Evolutionary conservation across 2,888 invertebrate genomes (phyloP), one percentile per base, ranked within the genome.

Genomic region (Hirtodrosophila cameraria): DNA sequence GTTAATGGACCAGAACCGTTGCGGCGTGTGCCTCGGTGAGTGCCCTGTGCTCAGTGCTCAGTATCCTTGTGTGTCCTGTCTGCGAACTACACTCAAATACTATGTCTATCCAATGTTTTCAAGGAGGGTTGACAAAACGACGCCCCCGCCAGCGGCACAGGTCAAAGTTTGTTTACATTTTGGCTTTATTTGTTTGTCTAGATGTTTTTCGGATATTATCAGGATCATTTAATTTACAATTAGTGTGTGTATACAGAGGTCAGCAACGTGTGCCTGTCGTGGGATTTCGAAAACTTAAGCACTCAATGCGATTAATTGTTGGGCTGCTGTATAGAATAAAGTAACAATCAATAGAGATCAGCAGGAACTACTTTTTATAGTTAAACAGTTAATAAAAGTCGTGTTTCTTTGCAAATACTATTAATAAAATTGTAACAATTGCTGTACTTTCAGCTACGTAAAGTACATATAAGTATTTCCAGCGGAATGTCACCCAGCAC

Each of bases 1-100:
- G 88, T 88, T 88, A 88, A 88, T 88, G 88, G 88, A 88, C 88
- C 88, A 87, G 88, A 88, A 88, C 88, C 75, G 85, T 79, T 76
- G 79, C 79, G 82, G 71, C 79, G 79, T 77, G 69, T 85, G 83
- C 67, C 55, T 63, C 71, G 54, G 70, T 83, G 75, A 77, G 80
- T 79, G 80, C 53, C 53, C 55, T 31, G 53, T 64, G 49, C 30
- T 38, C 50, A 50, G 46, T 53, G 49, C 28, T 8, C 68, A 31
- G 35, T 33, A 15, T 13, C 5, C 18, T 5, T 20, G 18, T 20
- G 39, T 28, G 28, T 15, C 4, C 35, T 27, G 43, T 33, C 25
- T 15, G 12, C 31, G 12, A 23, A 23, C 23, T 12, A 16, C 12
- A 42, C 27, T 16, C 16, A 3, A 11, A 11, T 9, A 12, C 1